Evolutionary conservation across 2,113 vertebrate genomes (phyloP).

Genomic region (Chelonoidis abingdonii): DNA sequence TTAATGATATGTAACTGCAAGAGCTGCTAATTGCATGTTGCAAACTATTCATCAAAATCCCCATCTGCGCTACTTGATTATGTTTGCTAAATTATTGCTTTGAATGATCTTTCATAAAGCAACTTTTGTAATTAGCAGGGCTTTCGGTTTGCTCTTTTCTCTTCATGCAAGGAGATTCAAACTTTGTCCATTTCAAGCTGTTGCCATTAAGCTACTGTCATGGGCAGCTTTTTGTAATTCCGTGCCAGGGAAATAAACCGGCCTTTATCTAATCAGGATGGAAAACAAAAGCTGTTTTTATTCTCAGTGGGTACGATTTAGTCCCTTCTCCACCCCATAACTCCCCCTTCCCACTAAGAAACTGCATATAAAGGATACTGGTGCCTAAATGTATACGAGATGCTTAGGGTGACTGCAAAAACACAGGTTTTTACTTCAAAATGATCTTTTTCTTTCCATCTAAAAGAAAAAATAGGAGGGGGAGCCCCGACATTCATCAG

Average conservation of each 20-base stretch:
- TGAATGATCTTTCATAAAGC: constrained; percentile 99
- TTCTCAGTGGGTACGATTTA: background rate
- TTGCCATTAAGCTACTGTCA: constrained; percentile 65
- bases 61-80: constrained; percentile 97
- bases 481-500: background rate
- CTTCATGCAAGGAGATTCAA: constrained; percentile 81
- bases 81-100: constrained; percentile 99
- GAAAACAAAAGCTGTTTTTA: constrained; percentile 51
- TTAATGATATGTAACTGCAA: constrained; percentile 99
- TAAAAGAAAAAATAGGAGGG: background rate
- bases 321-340: background rate
- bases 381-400: background rate
- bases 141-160: constrained; percentile 92
- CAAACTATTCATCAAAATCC: constrained; percentile 99
- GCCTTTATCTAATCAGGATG: constrained; percentile 61
- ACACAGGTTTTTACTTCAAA: background rate
- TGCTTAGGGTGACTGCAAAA: background rate
- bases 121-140: constrained; percentile 98
- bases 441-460: background rate
- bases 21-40: constrained; percentile 99
- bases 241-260: constrained; percentile 65
- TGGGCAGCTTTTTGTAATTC: constrained; percentile 66
- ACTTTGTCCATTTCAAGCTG: constrained; percentile 84
- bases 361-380: background rate
- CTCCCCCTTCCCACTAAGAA: background rate